Base-by-base conservation (phyloP, 2,888 invertebrate species). In the Drosophila birchii region DNA sequence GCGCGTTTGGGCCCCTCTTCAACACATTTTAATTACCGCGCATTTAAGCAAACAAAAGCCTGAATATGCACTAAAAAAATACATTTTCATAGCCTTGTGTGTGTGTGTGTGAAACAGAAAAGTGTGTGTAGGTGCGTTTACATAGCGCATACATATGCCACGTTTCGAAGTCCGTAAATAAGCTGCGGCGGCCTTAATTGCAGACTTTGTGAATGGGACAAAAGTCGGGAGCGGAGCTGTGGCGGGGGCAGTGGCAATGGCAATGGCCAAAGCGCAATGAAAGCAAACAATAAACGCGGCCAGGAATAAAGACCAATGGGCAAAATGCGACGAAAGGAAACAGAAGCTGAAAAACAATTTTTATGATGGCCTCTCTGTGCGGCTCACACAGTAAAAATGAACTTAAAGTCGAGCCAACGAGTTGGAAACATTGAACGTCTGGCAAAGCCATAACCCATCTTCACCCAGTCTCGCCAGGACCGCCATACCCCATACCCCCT, bases 341-440 rank as follows among this genome's bases (percentile, higher is more conserved):
- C 62, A 72, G 54, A 58, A 72, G 58, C 55, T 58, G 56, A 74
- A 74, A 76, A 61, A 44, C 57, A 70, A 75, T 82, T 81, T 81
- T 74, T 76, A 71, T 71, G 74, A 73, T 81, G 68, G 78, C 67
- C 72, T 58, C 78, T 11, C 32, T 78, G 26, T 26, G 26, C 26
- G 70, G 78, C 62, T 43, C 58, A 44, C 59, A 23, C 71, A 72
- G 67, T 58, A 60, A 79, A 72, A 78, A 75, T 75, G 77, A 77
- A 79, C 88, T 85, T 85, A 73, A 81, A 81, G 78, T 74, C 64
- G 59, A 75, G 66, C 58, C 81, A 88, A 80, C 78, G 74, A 76
- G 59, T 76, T 78, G 86, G 86, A 86, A 86, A 88, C 75, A 72
- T 80, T 75, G 81, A 77, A 71, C 69, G 82, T 82, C 83, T 86